Evolutionary conservation across 2,888 invertebrate genomes (phyloP), one percentile per base, ranked within the genome.

Genomic region (Diploptera punctata): DNA sequence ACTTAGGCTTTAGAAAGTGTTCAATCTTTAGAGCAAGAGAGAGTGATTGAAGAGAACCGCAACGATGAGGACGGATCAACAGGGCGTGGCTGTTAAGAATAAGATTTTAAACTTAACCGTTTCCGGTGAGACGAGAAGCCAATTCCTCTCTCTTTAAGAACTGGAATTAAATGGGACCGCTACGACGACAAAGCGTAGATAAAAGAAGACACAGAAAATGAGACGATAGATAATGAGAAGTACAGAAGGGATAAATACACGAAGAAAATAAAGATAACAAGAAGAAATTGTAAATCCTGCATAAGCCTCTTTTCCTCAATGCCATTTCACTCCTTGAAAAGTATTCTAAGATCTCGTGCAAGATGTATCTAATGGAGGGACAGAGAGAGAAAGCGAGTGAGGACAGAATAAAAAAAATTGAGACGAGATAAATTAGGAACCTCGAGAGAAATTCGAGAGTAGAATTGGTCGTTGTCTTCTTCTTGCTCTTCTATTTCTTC

Each of bases 221-320:
- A 31, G 38, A 38, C 33, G 7, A 21, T 3, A 16, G 44, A 47
- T 65, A 65, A 65, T 65, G 65, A 65, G 65, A 65, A 65, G 29
- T 47, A 65, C 65, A 65, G 47, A n/a, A 65, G 47, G 47, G 65
- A 65, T 65, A 65, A 65, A 65, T 47, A 65, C 24, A 57, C n/a
- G 26, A 57, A 19, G 29, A 52, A 24, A 24, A 52, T 16, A 10
- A 52, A 29, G 16, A 57, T 57, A 57, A 57, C 31, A 57, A 29
- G n/a, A 57, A 10, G 29, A 24, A 29, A 57, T 29, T 5, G 57
- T 29, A 57, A 49, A n/a, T n/a, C 29, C 57, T n/a, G 26, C 10
- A 31, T 57, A 57, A 57, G 29, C 57, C 57, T n/a, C n/a, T n/a
- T n/a, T n/a, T n/a, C n/a, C n/a, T n/a, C n/a, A n/a, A n/a, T n/a